Percentiles rank a stretch among this genome's conserved stretches.
phyloP scores from a whole-genome alignment of 2,797 vertebrate genomes.

The Odontamblyopus lacepedii region DNA sequence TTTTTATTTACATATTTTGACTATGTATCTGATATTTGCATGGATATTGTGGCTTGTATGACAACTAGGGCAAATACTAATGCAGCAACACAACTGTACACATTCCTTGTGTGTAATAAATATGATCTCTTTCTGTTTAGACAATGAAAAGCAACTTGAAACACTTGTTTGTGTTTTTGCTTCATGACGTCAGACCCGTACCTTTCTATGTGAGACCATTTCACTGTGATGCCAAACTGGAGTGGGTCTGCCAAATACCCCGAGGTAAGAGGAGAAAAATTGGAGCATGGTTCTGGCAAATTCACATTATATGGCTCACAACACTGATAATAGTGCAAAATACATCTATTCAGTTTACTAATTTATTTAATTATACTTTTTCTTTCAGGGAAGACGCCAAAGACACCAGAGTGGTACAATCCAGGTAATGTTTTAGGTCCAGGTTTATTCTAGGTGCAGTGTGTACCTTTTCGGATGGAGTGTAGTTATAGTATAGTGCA shows the following conservation, averaged over 20 bases:
- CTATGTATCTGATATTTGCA: too few species aligned
- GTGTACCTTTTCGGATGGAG: background rate
- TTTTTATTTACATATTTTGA: too few species aligned
- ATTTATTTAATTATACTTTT: conserved; percentile 22
- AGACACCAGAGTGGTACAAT: conserved; percentile 90
- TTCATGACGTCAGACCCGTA: conserved; percentile 24
- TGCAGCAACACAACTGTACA: background rate
- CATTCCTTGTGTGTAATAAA: background rate
- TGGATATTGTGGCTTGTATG: background rate
- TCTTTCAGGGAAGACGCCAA: conserved; percentile 80
- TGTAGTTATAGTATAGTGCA: background rate
- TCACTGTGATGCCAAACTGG: conserved; percentile 89
- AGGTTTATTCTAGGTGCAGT: background rate
- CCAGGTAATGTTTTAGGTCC: conserved; percentile 78
- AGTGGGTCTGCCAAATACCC: conserved; percentile 95
- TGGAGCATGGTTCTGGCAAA: background rate
- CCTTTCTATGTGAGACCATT: conserved; percentile 86
- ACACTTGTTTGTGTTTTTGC: conserved; percentile 44
- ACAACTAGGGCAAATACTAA: background rate
- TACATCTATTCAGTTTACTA: background rate
- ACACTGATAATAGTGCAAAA: background rate
- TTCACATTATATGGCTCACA: background rate
- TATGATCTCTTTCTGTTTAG: conserved; percentile 53
- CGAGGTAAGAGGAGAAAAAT: conserved; percentile 78
- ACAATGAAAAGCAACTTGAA: conserved; percentile 55